Conservation (phyloP, 1,140 invertebrate species). For the Magallana ariakensis region DNA sequence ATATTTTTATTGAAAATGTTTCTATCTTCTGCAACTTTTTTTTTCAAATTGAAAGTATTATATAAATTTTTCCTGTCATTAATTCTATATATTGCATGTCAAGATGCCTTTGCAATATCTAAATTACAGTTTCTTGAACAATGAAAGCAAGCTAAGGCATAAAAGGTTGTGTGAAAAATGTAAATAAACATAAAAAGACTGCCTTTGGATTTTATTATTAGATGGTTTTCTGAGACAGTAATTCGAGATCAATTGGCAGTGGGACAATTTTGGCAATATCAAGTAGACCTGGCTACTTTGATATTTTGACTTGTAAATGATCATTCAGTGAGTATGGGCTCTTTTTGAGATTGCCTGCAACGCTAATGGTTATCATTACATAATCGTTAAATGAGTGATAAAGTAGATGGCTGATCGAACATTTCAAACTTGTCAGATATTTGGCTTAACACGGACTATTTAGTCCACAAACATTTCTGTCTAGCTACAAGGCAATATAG, state of each 20-base stretch:
- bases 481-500: too few species aligned
- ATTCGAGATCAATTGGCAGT: background rate
- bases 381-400: background rate
- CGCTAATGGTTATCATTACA: background rate
- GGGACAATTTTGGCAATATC: slow-evolving; percentile 19
- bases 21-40: too few species aligned
- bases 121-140: background rate
- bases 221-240: background rate
- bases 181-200: background rate
- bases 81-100: too few species aligned
- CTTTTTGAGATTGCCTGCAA: background rate
- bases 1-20: too few species aligned
- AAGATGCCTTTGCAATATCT: too few species aligned
- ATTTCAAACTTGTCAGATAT: background rate
- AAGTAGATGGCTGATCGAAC: background rate
- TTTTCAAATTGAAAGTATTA: too few species aligned
- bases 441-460: background rate
- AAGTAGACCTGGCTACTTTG: background rate
- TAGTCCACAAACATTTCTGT: background rate
- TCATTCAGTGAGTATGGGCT: background rate
- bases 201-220: background rate
- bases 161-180: background rate
- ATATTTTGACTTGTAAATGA: background rate
- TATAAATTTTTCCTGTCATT: too few species aligned
- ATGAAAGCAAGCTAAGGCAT: background rate